phyloP scores from a whole-genome alignment of 2,797 vertebrate genomes.

The Anisognathus igniventris region DNA sequence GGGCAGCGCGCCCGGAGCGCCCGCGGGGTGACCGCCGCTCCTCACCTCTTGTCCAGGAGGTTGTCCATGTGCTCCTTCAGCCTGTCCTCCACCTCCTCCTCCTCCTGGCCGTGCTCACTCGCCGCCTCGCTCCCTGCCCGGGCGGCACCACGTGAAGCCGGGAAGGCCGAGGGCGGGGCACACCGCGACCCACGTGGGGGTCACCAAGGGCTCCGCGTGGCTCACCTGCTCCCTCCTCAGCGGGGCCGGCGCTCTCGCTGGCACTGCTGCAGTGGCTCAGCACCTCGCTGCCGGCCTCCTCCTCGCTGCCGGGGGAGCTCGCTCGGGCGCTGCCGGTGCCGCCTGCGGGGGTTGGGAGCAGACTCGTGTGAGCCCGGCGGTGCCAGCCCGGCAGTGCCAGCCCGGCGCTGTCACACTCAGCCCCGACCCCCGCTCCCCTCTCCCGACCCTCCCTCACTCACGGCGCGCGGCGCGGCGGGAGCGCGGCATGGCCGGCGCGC shows the following conservation, averaged over 20 bases:
- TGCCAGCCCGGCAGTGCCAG: neutral
- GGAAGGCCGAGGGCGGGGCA: neutral
- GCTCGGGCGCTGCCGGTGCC: slow-evolving; percentile 78
- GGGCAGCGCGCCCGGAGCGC: neutral
- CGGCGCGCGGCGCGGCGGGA: neutral
- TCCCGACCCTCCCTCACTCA: slow-evolving; percentile 59
- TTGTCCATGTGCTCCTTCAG: slow-evolving; percentile 90
- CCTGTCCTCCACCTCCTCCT: slow-evolving; percentile 89
- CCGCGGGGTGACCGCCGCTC: neutral
- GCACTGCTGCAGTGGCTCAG: slow-evolving; percentile 88
- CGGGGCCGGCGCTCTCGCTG: slow-evolving; percentile 83
- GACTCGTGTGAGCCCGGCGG: neutral
- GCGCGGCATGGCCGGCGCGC: neutral
- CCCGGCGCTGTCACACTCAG: neutral
- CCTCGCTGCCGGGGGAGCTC: slow-evolving; percentile 88
- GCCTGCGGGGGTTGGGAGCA: slow-evolving; percentile 49
- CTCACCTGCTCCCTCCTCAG: slow-evolving; percentile 84
- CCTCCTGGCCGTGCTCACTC: slow-evolving; percentile 86
- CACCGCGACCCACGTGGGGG: neutral
- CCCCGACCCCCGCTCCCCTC: neutral
- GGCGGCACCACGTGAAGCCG: neutral
- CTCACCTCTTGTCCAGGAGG: slow-evolving; percentile 89
- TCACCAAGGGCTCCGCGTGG: neutral
- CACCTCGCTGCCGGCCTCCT: slow-evolving; percentile 87
- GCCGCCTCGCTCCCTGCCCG: slow-evolving; percentile 79